These are phyloP conservation scores for Brachyrhaphis roseni DNA, from an alignment of 2,797 vertebrate species.

Conservation along the genomic window DNA sequence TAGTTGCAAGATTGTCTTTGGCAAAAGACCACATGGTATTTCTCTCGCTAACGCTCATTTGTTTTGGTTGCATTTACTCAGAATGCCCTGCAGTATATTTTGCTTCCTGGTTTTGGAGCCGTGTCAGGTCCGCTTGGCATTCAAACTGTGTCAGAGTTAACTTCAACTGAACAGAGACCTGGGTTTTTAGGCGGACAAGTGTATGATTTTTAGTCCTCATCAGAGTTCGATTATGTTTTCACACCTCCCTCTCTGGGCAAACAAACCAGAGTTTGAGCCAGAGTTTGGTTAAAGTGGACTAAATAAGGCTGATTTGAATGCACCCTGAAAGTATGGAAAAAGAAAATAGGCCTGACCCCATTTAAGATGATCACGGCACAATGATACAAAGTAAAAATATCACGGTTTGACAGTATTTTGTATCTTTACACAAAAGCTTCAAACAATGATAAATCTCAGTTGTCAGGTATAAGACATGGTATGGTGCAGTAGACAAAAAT, in stretches of 20 bases:
- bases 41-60: background rate
- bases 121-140: background rate
- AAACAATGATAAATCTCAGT: background rate
- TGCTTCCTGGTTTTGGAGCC: background rate
- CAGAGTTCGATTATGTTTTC: too few species aligned
- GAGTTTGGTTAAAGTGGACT: too few species aligned
- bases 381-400: background rate
- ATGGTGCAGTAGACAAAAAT: background rate
- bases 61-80: background rate
- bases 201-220: too few species aligned
- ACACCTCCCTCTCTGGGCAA: too few species aligned
- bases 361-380: background rate
- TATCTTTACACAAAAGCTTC: background rate
- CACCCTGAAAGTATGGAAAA: background rate
- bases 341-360: background rate
- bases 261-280: too few species aligned
- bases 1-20: background rate
- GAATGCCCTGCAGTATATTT: background rate
- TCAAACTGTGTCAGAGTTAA: too few species aligned
- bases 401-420: background rate
- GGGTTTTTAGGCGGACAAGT: too few species aligned
- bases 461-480: background rate
- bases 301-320: too few species aligned
- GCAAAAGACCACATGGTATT: background rate
- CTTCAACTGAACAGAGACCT: too few species aligned